A percentile compares a stretch with the other conserved stretches of the same genome.
phyloP scores from a whole-genome alignment of 1,140 invertebrate species.

The Pectinophora gossypiella region DNA sequence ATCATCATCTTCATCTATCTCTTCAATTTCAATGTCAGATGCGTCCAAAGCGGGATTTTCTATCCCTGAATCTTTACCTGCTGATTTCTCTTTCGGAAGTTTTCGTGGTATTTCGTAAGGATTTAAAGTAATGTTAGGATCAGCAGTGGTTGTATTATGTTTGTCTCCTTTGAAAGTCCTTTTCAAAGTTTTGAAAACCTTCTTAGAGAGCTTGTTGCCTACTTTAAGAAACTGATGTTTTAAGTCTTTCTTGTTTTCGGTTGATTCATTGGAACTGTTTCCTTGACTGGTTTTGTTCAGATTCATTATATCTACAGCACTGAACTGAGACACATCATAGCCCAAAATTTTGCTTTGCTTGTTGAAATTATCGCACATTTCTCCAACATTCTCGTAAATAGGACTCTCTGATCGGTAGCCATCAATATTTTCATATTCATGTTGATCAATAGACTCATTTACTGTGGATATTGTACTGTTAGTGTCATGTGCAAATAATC shows the following conservation, averaged over 20 bases:
- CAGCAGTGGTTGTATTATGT: constrained; percentile 12
- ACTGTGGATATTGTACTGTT: constrained; percentile 64
- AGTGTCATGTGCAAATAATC: constrained; percentile 58
- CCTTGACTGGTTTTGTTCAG: constrained; percentile 44
- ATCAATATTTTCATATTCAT: constrained; percentile 64
- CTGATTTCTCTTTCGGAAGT: constrained; percentile 40
- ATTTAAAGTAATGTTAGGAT: constrained; percentile 50
- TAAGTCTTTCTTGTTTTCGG: constrained; percentile 52
- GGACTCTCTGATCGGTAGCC: constrained; percentile 53
- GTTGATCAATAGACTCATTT: constrained; percentile 47
- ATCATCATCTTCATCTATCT: constrained; percentile 35
- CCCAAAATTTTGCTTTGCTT: constrained; percentile 73
- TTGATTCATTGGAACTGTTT: constrained; percentile 38
- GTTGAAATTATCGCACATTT: constrained; percentile 38
- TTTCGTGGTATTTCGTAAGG: constrained; percentile 70
- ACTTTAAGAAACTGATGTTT: constrained; percentile 55
- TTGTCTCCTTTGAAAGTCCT: constrained; percentile 71
- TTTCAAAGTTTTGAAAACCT: constrained; percentile 68
- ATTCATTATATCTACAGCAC: constrained; percentile 64
- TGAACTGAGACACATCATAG: constrained; percentile 64
- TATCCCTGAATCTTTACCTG: constrained; percentile 50
- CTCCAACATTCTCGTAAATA: constrained; percentile 59
- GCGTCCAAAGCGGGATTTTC: constrained; percentile 67
- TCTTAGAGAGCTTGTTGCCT: constrained; percentile 63
- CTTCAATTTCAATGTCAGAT: constrained; percentile 69